These are phyloP conservation scores for Operophtera brumata DNA, from an alignment of 2,888 invertebrate genomes.

Conservation along the genomic window DNA sequence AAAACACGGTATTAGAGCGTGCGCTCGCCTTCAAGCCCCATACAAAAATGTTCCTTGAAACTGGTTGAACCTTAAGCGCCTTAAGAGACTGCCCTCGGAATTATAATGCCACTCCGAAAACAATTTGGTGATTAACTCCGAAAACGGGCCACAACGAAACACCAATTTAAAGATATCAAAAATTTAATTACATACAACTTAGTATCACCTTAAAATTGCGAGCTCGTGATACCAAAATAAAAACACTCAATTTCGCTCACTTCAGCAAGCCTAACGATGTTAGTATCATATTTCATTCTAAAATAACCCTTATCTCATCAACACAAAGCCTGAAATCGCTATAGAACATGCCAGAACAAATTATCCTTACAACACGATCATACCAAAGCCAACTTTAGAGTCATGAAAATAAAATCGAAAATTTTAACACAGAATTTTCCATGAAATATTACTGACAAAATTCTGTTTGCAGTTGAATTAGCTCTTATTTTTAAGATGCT, in stretches of 20 bases:
- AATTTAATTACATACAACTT: conserved; percentile 33
- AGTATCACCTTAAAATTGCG: conserved; percentile 47
- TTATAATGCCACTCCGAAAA: too few relatives aligned
- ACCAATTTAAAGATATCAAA: conserved; percentile 25
- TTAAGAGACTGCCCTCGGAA: too few relatives aligned
- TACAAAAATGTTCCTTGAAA: too few relatives aligned
- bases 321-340: neutral
- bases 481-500: neutral
- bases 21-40: too few relatives aligned
- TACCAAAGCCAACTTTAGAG: conserved; percentile 5
- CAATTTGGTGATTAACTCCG: too few relatives aligned
- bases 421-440: conserved; percentile 6
- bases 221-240: conserved; percentile 51
- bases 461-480: neutral
- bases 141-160: too few relatives aligned
- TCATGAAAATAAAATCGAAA: conserved; percentile 15
- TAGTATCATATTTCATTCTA: neutral
- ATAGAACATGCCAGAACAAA: neutral
- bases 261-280: conserved; percentile 33
- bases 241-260: conserved; percentile 40
- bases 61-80: too few relatives aligned
- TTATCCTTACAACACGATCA: neutral
- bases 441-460: neutral
- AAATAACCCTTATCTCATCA: conserved; percentile 1
- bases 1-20: too few relatives aligned